Conservation (phyloP, 2,888 invertebrate species). For the Hydraecia micacea region DNA sequence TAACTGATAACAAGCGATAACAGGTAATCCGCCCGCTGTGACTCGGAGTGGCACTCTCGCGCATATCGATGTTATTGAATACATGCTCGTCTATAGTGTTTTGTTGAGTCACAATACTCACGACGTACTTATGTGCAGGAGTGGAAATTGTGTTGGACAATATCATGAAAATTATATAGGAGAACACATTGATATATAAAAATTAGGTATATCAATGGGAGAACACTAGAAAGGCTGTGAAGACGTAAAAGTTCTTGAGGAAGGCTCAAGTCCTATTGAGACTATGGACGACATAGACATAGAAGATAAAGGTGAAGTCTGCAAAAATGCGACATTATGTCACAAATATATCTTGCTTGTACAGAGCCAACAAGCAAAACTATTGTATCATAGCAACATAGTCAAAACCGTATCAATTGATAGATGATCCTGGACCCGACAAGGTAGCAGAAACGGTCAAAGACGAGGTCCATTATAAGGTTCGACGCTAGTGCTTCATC, state of each 20-base stretch:
- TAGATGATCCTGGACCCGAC: neutral
- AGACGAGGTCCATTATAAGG: neutral
- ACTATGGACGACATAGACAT: neutral
- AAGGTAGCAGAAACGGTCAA: neutral
- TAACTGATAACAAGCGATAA: slow-evolving; percentile 74
- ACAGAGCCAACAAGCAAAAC: neutral
- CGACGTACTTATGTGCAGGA: neutral
- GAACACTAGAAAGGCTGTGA: neutral
- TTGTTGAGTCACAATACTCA: slow-evolving; percentile 25
- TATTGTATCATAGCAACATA: neutral
- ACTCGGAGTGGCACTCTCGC: slow-evolving; percentile 56
- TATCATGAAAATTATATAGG: neutral
- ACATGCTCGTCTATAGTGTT: neutral
- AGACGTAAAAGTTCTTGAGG: neutral
- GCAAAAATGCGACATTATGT: neutral
- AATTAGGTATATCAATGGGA: no score
- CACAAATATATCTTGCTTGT: neutral
- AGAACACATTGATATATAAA: no score
- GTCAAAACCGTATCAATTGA: neutral
- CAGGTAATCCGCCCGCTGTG: slow-evolving; percentile 59
- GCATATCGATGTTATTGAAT: slow-evolving; percentile 55
- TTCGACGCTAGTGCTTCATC: neutral
- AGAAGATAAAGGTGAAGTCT: neutral
- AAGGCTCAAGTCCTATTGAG: neutral
- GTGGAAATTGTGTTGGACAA: neutral